phyloP scores from a whole-genome alignment of 2,113 vertebrate genomes.

The Trichomycterus rosablanca region DNA sequence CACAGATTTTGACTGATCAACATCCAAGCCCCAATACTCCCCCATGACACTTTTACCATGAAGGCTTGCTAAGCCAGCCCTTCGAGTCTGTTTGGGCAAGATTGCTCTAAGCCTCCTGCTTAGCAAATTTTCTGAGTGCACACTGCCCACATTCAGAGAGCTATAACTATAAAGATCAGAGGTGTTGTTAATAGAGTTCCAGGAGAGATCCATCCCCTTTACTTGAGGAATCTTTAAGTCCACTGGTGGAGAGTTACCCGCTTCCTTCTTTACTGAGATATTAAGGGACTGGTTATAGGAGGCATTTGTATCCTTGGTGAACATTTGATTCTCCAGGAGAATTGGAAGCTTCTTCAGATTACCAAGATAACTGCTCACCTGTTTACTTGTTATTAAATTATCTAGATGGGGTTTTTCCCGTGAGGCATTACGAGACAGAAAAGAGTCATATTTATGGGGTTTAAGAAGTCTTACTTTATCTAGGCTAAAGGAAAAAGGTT shows the following conservation, averaged over 20 bases:
- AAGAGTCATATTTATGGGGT: conserved; percentile 83
- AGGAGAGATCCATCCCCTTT: conserved; percentile 96
- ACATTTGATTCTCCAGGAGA: conserved; percentile 90
- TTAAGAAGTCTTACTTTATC: conserved; percentile 86
- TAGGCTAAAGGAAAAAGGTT: conserved; percentile 79
- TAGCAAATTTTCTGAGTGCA: conserved; percentile 86
- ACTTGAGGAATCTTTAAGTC: conserved; percentile 98
- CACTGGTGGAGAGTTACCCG: conserved; percentile 89
- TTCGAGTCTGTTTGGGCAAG: conserved; percentile 95
- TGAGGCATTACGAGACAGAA: conserved; percentile 88
- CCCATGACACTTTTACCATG: conserved; percentile 77
- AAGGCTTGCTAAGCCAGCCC: conserved; percentile 74
- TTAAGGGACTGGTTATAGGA: conserved; percentile 72
- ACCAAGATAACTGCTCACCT: conserved; percentile 81
- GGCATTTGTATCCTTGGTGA: conserved; percentile 80
- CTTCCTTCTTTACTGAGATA: conserved; percentile 82
- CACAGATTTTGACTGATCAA: conserved; percentile 90
- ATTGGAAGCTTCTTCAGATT: conserved; percentile 94
- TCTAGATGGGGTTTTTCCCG: conserved; percentile 91
- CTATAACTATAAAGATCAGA: conserved; percentile 88
- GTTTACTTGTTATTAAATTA: conserved; percentile 86
- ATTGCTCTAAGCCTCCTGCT: conserved; percentile 98
- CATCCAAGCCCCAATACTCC: conserved; percentile 92
- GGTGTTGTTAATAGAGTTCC: conserved; percentile 81
- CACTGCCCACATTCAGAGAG: conserved; percentile 81